phyloP scores from a whole-genome alignment of 1,140 invertebrate species.

The Aplysia californica region DNA sequence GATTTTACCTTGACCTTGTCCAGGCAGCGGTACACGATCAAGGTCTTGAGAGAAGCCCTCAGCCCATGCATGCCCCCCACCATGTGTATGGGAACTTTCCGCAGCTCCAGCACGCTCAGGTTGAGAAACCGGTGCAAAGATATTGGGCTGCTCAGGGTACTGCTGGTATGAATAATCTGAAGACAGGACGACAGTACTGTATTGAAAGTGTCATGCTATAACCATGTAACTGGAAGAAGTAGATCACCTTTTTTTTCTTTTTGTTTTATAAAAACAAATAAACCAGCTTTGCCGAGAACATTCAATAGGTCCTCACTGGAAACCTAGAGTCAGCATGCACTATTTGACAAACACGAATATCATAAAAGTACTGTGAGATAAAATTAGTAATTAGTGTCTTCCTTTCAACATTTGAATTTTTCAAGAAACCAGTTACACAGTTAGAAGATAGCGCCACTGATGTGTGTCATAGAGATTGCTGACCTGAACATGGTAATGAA shows the following conservation, averaged over 20 bases:
- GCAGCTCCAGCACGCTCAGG: conserved; percentile 42
- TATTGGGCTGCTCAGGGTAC: conserved; percentile 45
- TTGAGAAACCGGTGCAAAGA: conserved; percentile 40
- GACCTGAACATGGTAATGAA: too few species aligned
- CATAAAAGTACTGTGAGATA: neutral
- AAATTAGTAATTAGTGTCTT: too few species aligned
- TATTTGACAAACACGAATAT: neutral
- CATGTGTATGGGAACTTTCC: conserved; percentile 49
- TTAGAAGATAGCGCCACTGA: too few species aligned
- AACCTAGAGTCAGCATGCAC: neutral
- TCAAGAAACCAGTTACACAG: too few species aligned
- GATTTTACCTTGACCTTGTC: conserved; percentile 39
- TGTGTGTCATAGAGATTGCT: too few species aligned
- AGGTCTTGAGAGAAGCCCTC: conserved; percentile 30
- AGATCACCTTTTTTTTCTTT: neutral
- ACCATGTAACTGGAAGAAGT: too few species aligned
- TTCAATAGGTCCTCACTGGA: neutral
- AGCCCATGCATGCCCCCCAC: conserved; percentile 45
- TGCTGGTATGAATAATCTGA: conserved; percentile 45
- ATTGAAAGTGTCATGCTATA: neutral
- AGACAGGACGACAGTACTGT: conserved; percentile 15
- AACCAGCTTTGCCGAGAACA: neutral
- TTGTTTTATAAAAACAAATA: neutral
- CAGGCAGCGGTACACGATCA: conserved; percentile 39
- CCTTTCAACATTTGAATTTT: too few species aligned